A percentile compares a stretch with the other conserved stretches of the same genome.
These are phyloP conservation scores for Notocelia uddmanniana DNA, from an alignment of 2,888 invertebrate species.

Conservation along the genomic window DNA sequence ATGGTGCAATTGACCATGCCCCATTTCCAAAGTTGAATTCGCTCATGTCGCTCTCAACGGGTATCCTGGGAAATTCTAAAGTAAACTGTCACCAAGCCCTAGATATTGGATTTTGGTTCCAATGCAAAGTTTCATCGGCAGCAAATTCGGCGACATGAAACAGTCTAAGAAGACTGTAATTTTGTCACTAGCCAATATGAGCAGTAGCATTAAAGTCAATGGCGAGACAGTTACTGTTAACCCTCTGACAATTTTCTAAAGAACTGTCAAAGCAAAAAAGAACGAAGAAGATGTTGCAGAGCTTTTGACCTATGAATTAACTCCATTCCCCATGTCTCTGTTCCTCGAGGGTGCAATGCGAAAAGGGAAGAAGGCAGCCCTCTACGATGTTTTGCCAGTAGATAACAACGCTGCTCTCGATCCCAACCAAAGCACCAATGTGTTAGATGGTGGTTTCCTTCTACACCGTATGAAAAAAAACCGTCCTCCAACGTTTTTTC, in stretches of 20 bases:
- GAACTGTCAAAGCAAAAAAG: conserved; percentile 45
- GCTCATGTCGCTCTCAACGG: too few species aligned
- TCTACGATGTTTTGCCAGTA: conserved; percentile 46
- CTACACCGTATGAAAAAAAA: conserved; percentile 1
- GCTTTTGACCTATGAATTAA: conserved; percentile 48
- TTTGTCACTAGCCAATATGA: conserved; percentile 45
- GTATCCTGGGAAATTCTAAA: too few species aligned
- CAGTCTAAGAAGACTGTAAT: conserved; percentile 39
- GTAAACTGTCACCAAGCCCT: too few species aligned
- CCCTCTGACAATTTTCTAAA: conserved; percentile 48
- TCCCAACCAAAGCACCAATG: conserved; percentile 9
- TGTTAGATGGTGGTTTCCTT: not conserved
- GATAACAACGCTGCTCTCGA: conserved; percentile 39
- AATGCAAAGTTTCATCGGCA: too few species aligned
- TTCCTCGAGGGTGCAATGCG: conserved; percentile 43
- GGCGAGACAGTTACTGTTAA: conserved; percentile 45
- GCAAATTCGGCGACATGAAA: not conserved
- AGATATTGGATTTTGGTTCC: too few species aligned
- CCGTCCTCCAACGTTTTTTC: not conserved
- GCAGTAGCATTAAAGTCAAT: conserved; percentile 36
- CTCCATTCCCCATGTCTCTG: conserved; percentile 45
- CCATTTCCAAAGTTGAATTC: too few species aligned
- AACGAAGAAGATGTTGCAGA: conserved; percentile 46
- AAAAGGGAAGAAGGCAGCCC: conserved; percentile 44
- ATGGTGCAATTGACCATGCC: too few species aligned